A percentile compares a stretch with the other conserved stretches of the same genome.
These are phyloP conservation scores for Acanthurus leucopareius DNA, from an alignment of 2,797 vertebrate species.

Conservation along the genomic window DNA sequence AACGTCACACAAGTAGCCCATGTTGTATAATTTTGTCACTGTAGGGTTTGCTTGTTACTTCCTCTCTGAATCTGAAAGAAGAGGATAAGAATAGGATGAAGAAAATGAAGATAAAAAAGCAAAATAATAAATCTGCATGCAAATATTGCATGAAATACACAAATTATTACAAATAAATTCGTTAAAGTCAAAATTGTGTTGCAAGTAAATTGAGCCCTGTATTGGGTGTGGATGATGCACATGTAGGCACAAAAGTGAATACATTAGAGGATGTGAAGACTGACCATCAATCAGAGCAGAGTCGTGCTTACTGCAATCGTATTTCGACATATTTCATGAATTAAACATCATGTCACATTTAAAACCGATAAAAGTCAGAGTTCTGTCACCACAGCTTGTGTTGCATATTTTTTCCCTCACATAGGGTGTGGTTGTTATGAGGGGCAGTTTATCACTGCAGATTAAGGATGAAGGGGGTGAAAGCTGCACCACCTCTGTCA, in stretches of 20 bases:
- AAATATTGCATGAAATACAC: background rate
- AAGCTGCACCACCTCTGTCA: slow-evolving; percentile 31
- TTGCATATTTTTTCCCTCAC: too few relatives aligned
- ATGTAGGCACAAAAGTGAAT: background rate
- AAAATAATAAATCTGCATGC: too few relatives aligned
- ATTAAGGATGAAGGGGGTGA: slow-evolving; percentile 14
- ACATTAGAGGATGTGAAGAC: too few relatives aligned
- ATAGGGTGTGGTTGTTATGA: slow-evolving; percentile 12
- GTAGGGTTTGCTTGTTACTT: background rate
- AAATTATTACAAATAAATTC: background rate
- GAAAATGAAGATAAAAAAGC: background rate
- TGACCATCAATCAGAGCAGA: background rate
- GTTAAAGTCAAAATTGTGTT: background rate
- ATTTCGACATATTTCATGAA: background rate
- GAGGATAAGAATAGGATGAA: background rate
- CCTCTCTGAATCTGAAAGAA: too few relatives aligned
- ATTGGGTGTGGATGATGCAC: background rate
- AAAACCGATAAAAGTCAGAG: background rate
- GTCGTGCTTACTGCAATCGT: background rate
- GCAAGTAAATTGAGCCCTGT: background rate
- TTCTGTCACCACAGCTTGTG: too few relatives aligned
- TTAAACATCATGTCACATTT: background rate
- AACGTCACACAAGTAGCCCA: background rate
- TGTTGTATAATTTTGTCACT: background rate
- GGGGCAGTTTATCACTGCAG: slow-evolving; percentile 17